Base-by-base conservation (phyloP, 2,888 invertebrate species). In the Drymonia ruficornis region DNA sequence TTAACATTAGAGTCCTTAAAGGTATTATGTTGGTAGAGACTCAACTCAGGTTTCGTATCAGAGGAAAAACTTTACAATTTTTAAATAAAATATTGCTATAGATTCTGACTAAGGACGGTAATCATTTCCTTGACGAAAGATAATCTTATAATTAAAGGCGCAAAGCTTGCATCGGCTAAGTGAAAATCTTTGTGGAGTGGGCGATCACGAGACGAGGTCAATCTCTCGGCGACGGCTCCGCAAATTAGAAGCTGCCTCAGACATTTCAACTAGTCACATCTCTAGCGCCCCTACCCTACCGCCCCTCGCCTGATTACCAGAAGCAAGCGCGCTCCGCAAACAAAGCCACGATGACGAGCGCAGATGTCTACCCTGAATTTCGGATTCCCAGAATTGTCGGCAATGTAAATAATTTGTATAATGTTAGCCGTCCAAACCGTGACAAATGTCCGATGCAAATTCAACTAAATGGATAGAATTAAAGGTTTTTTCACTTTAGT, bases 161-260 rank as follows among this genome's bases (percentile, higher is more conserved):
- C 53, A 59, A 44, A 59, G 13, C 28, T 28, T 63, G 55, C 69
- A 55, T 60, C 61, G 62, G 61, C 52, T 70, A 65, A 74, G 65
- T 74, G 69, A 75, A 72, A 80, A 71, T 73, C 68, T 65, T 65
- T 69, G 63, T 65, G 57, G 63, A 74, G 65, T 60, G 63, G 73
- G 70, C 67, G 75, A 70, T 76, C 63, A 65, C 64, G 66, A 71
- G 73, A 73, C 78, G 80, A 82, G 85, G 86, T 84, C 84, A 83
- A 80, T 81, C 76, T 74, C 74, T 71, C 69, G 76, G 70, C 65
- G 75, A 71, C 70, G 72, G 76, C 79, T 82, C 77, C 73, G 74
- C 79, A 86, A 87, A 87, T 89, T 88, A 84, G 83, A 84, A 83
- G 78, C 75, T 75, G 78, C 71, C 78, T 74, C 67, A 84, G 85